Evolutionary conservation across 2,888 invertebrate genomes (phyloP).

Genomic region (Himalopsyche tibetana): DNA sequence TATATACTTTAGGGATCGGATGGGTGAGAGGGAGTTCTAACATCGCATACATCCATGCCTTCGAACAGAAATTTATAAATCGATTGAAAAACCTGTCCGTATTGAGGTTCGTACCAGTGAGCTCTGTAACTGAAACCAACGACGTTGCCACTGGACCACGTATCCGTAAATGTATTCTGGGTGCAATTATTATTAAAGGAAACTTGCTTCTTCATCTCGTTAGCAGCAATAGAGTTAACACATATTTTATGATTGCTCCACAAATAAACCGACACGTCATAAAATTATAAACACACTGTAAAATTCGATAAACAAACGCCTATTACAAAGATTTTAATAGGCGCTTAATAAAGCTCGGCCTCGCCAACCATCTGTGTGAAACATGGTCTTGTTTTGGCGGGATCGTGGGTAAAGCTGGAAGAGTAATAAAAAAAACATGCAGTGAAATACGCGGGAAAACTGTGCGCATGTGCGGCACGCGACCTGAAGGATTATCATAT

Average conservation of each 20-base stretch:
- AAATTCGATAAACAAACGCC: slow-evolving; percentile 56
- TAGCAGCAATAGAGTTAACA: slow-evolving; percentile 46
- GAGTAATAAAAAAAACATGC: slow-evolving; percentile 36
- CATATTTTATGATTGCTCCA: slow-evolving; percentile 61
- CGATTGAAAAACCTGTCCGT: too few species aligned
- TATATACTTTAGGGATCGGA: too few species aligned
- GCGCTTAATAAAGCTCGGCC: slow-evolving; percentile 56
- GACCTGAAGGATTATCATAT: slow-evolving; percentile 47
- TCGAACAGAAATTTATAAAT: too few species aligned
- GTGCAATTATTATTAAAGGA: not conserved
- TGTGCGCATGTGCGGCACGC: slow-evolving; percentile 54
- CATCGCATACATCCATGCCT: too few species aligned
- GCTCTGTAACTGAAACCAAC: too few species aligned
- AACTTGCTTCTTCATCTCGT: slow-evolving; percentile 7
- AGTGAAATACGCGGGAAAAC: slow-evolving; percentile 40
- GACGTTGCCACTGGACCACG: too few species aligned
- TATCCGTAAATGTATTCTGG: not conserved
- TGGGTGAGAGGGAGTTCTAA: too few species aligned
- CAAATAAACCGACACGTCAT: slow-evolving; percentile 61
- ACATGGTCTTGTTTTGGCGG: slow-evolving; percentile 47
- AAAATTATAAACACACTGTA: slow-evolving; percentile 60
- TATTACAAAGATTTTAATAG: slow-evolving; percentile 62
- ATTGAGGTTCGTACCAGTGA: too few species aligned
- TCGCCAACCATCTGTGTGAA: slow-evolving; percentile 58
- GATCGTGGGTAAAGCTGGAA: slow-evolving; percentile 35